These are phyloP conservation scores for Leptopilina clavipes DNA, from an alignment of 1,140 invertebrate species.

Conservation along the genomic window DNA sequence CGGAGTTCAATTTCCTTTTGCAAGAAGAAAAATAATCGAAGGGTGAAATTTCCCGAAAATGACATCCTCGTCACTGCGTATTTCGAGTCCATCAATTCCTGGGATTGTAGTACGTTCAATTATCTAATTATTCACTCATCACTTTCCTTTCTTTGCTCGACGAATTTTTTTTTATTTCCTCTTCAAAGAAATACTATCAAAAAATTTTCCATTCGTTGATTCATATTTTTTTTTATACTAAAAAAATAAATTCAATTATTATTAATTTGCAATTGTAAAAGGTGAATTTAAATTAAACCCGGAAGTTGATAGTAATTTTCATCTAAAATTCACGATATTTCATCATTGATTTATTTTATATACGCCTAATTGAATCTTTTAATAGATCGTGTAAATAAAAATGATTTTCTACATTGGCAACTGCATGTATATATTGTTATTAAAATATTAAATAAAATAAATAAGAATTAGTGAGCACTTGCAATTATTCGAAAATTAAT, in stretches of 20 bases:
- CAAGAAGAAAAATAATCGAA: constrained; percentile 21
- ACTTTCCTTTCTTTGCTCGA: neutral
- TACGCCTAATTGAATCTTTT: neutral
- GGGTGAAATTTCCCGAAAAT: constrained; percentile 20
- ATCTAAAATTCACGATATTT: constrained; percentile 11
- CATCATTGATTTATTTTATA: neutral
- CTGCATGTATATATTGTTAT: neutral
- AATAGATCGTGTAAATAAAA: neutral
- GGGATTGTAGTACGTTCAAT: constrained; percentile 28
- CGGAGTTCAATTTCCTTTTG: constrained; percentile 16
- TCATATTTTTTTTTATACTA: too few relatives aligned
- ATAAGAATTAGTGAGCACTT: too few relatives aligned
- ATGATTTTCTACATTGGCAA: neutral
- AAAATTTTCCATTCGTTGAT: too few relatives aligned
- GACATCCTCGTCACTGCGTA: neutral
- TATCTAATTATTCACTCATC: neutral
- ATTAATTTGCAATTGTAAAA: neutral
- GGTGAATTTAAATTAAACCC: neutral
- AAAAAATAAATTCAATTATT: too few relatives aligned
- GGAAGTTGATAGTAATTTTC: neutral
- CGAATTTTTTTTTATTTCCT: too few relatives aligned
- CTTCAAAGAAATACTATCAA: too few relatives aligned
- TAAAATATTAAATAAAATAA: neutral
- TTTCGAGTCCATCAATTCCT: constrained; percentile 13
- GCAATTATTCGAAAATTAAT: too few relatives aligned